Base-by-base conservation (phyloP, 2,888 invertebrate species). In the Glomeris marginata region DNA sequence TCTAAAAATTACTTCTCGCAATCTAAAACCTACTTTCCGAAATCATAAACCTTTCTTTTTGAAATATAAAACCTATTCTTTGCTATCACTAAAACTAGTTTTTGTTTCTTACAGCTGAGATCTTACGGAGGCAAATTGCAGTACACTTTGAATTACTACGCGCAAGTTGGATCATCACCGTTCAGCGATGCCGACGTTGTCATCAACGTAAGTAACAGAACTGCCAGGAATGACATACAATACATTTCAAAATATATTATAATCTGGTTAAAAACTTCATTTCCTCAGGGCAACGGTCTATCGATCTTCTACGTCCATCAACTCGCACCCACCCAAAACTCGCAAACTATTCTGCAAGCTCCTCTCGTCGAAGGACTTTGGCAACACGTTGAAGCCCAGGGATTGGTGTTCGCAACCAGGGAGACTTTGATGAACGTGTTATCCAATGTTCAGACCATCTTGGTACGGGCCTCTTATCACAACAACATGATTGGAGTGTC, bases 81-180 rank as follows among this genome's bases (percentile, higher is more conserved):
- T 63, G 59, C 56, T 28, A 51, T 15, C 35, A 45, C 22, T 45
- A 40, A 18, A 22, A 4, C 22, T 44, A 36, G 20, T 40, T 36
- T 50, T 13, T 1, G 47, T 58, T 20, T 65, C 52, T 52, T 58
- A 58, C 57, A 84, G 70, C 73, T 92, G 6, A 75, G 81, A 50
- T 88, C 92, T 0, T 94, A 92, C 63, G 91, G 91, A 1, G 92
- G 92, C 1, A 73, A 74, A 47, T 66, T 94, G 4, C 77, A 77
- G 15, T 76, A 88, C 53, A 80, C 78, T 0, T 78, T 88, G 59
- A 73, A 74, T 51, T 85, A 80, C 58, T 72, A 75, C 4, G 76
- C 77, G 0, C 64, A 69, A 5, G 71, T 72, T 16, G 74, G 75
- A 1, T 59, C 61, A 2, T 63, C 64, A 44, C 70, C 72, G 1